Evolutionary conservation across 2,797 vertebrate species (phyloP), one percentile per base, ranked within the genome.

Genomic region (Coregonus ussuriensis): DNA sequence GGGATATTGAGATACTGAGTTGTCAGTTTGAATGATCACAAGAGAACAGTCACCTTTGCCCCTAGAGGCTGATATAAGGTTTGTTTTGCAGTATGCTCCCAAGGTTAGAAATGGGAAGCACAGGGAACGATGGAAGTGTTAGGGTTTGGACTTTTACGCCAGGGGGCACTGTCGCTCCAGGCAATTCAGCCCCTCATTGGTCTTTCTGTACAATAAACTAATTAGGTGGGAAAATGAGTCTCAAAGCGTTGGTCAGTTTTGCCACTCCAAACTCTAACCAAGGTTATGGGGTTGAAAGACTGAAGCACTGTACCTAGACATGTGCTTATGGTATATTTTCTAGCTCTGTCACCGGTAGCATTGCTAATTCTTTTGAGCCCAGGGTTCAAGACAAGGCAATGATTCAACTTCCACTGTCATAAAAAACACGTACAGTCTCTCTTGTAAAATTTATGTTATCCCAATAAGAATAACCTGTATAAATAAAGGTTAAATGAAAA

Each of bases 161-260:
- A 91, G 93, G 88, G 89, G 90, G 83, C 82, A 82, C 84, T 77
- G 79, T 89, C 85, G 79, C 21, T 79, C 74, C 77, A 88, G 68
- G 78, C 77, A 87, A 70, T 21, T 4, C 0, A 41, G 25, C 25
- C 63, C 65, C 80, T 72, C n/a, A 11, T 63, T 63, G 21, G 6
- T 25, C 0, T 54, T 62, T 11, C 59, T 11, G 6, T 25, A 29
- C 3, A 63, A 63, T 5, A 13, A 29, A 21, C 56, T n/a, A 59
- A 59, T 3, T 59, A 9, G n/a, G n/a, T 59, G 6, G 18, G 56
- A 21, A 59, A 59, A 21, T n/a, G 6, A 59, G 18, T 9, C 41
- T 47, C 9, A 47, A 47, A 47, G 18, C 3, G 3, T n/a, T 21
- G 2, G 56, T 21, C 1, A 21, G 4, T 59, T 59, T 47, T 47